These are phyloP conservation scores for Scaptomyza montana DNA, from an alignment of 1,140 invertebrate species.

Conservation along the genomic window DNA sequence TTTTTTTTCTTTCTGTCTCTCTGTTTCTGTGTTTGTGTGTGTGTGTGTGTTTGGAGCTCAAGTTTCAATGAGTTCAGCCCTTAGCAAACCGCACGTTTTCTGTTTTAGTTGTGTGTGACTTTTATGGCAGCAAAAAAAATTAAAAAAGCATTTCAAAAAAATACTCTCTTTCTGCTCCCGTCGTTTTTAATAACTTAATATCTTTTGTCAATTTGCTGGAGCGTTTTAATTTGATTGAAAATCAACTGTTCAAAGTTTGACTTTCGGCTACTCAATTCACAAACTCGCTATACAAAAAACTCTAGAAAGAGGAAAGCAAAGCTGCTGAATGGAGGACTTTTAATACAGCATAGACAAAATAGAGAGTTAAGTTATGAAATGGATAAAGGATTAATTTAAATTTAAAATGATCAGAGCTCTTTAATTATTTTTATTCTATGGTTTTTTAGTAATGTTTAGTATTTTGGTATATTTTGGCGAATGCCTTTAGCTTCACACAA, in stretches of 20 bases:
- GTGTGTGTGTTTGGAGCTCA: slow-evolving; percentile 22
- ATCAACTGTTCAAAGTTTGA: slow-evolving; percentile 56
- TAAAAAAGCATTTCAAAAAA: neutral
- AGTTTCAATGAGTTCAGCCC: slow-evolving; percentile 50
- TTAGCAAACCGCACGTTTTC: slow-evolving; percentile 23
- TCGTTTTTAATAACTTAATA: slow-evolving; percentile 79
- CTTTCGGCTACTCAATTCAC: slow-evolving; percentile 41
- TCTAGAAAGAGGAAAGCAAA: slow-evolving; percentile 4
- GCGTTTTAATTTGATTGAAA: slow-evolving; percentile 75
- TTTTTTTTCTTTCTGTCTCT: slow-evolving; percentile 40
- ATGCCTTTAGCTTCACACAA: too few species aligned
- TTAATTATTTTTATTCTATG: too few species aligned
- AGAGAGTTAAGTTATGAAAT: neutral
- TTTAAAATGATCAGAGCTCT: too few species aligned
- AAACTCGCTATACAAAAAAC: slow-evolving; percentile 27
- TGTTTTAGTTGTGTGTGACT: slow-evolving; percentile 45
- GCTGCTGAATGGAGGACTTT: slow-evolving; percentile 14
- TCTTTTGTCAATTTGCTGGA: slow-evolving; percentile 61
- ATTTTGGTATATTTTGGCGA: too few species aligned
- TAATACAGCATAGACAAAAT: neutral
- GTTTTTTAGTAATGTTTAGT: too few species aligned
- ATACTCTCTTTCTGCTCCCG: slow-evolving; percentile 15
- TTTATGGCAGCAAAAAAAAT: slow-evolving; percentile 38
- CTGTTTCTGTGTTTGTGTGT: neutral
- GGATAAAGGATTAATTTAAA: too few species aligned